Conservation (phyloP, 2,888 invertebrate species). For the Apodemia zela region DNA sequence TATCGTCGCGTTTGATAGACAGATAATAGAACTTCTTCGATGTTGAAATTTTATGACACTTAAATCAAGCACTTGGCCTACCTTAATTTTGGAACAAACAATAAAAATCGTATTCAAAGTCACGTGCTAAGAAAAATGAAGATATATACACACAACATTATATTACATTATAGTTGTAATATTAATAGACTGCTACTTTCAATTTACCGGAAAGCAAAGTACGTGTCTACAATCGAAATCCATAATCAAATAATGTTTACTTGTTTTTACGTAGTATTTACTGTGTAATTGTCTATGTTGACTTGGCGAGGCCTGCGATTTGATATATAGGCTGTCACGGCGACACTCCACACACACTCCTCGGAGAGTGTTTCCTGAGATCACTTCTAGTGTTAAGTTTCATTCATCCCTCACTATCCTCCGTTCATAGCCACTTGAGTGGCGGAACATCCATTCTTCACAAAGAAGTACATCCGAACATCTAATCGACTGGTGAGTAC, state of each 20-base stretch:
- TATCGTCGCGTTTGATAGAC: no score
- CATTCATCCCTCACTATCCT: slow-evolving; percentile 43
- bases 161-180: not conserved
- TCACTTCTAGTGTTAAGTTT: slow-evolving; percentile 59
- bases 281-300: slow-evolving; percentile 58
- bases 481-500: slow-evolving; percentile 59
- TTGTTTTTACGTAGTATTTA: slow-evolving; percentile 67
- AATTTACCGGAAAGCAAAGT: slow-evolving; percentile 36
- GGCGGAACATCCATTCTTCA: slow-evolving; percentile 57
- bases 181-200: not conserved
- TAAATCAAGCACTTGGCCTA: no score
- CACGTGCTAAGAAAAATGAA: not conserved
- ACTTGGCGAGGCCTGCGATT: slow-evolving; percentile 47
- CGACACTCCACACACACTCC: slow-evolving; percentile 54
- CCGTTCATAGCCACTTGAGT: slow-evolving; percentile 73
- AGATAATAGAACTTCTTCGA: no score
- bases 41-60: no score
- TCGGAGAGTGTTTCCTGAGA: slow-evolving; percentile 58
- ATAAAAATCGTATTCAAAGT: not conserved
- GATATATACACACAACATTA: not conserved
- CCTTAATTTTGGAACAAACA: no score
- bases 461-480: slow-evolving; percentile 39
- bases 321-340: slow-evolving; percentile 54
- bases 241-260: slow-evolving; percentile 63
- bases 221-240: slow-evolving; percentile 49